Base-by-base conservation (phyloP, 2,113 vertebrate species). In the Tragelaphus strepsiceros region DNA sequence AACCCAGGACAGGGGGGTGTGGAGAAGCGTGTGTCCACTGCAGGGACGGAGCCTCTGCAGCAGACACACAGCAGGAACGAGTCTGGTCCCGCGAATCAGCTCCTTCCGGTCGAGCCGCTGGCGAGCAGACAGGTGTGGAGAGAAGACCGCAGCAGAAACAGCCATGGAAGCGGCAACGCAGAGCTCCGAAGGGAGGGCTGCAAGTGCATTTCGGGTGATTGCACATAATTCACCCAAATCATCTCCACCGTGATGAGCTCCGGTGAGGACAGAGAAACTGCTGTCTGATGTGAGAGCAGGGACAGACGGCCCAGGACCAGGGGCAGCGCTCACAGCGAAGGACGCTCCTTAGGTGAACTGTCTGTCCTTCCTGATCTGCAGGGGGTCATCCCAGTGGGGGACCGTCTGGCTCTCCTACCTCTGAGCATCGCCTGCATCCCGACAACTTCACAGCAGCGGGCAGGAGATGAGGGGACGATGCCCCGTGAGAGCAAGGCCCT, bases 311-410 rank as follows among this genome's bases (percentile, higher is more conserved):
- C n/a, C 56, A 11, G 71, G n/a, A 7, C 19, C 17, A 0, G 8
- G 26, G 49, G 88, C 67, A 3, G 54, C 5, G 3, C 26, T 22
- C 5, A 43, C 0, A 7, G n/a, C 1, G 7, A 2, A 24, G 7
- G 62, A 21, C 0, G 0, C 30, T 24, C 21, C 32, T 24, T 16
- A 32, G 71, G 58, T 26, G 77, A 12, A 3, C 51, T 1, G 51
- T 39, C 35, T 6, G n/a, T 74, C 81, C 32, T 83, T 56, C 53
- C 53, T 15, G 0, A 26, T 6, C 85, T 51, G 30, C 21, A 21
- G 46, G 46, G 59, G 14, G 19, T 22, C 19, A 3, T 54, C 51
- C 74, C 3, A 1, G 12, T 3, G 0, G 3, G 39, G 24, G 35
- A 0, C 13, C 3, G 2, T 16, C 24, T 46, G 74, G 24, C 74